Evolutionary conservation across 2,888 invertebrate species (phyloP).

Genomic region (Ptychoptera contaminata): DNA sequence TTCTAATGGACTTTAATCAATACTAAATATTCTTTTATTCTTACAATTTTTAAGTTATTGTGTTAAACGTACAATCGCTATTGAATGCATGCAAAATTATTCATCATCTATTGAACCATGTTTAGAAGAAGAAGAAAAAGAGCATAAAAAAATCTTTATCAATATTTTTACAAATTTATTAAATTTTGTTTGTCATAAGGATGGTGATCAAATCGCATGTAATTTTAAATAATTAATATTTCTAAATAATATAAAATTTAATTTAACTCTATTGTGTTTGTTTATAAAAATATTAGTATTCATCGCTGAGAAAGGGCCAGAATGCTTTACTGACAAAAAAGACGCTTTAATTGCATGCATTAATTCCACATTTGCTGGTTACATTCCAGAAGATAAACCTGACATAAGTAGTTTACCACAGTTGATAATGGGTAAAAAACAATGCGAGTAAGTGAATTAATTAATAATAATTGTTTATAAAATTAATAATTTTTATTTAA

Average conservation of each 20-base stretch:
- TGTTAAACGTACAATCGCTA: slow-evolving; percentile 32
- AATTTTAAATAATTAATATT: slow-evolving; percentile 1
- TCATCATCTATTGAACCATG: slow-evolving; percentile 43
- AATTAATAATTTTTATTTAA: too few species aligned
- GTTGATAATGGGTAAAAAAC: slow-evolving; percentile 40
- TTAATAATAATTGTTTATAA: background rate
- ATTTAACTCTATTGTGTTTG: background rate
- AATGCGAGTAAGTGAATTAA: slow-evolving; percentile 18
- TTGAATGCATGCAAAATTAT: slow-evolving; percentile 41
- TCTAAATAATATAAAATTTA: background rate
- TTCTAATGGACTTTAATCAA: background rate
- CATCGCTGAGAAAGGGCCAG: slow-evolving; percentile 65
- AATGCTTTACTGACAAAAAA: slow-evolving; percentile 47
- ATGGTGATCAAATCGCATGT: slow-evolving; percentile 70
- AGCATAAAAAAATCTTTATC: slow-evolving; percentile 41
- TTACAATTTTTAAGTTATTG: slow-evolving; percentile 49
- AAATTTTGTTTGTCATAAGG: slow-evolving; percentile 61
- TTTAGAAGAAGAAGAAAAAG: slow-evolving; percentile 42
- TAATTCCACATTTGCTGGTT: slow-evolving; percentile 41
- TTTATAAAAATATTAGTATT: slow-evolving; percentile 39
- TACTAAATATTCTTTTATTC: slow-evolving; percentile 12
- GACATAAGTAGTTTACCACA: slow-evolving; percentile 37
- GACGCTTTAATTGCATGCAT: slow-evolving; percentile 45
- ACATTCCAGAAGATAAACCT: slow-evolving; percentile 31
- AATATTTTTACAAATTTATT: slow-evolving; percentile 53